Evolutionary conservation across 2,888 invertebrate genomes (phyloP), one percentile per base, ranked within the genome.

Genomic region (Micoletzkya japonica): DNA sequence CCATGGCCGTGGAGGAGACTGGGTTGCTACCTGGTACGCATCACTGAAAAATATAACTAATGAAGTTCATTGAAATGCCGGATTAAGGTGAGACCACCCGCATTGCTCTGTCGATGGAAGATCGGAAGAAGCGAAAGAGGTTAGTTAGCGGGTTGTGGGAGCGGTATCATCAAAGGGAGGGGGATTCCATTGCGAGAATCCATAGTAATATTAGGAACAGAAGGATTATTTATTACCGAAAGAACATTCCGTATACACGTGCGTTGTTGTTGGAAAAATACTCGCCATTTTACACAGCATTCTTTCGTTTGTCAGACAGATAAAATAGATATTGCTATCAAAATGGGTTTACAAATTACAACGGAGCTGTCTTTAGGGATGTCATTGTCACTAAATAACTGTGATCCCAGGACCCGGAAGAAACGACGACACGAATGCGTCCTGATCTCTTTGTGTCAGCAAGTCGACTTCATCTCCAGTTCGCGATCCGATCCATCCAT

Each of bases 351-450:
- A n/a, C n/a, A n/a, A n/a, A n/a, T n/a, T n/a, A n/a, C n/a, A n/a
- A n/a, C n/a, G n/a, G n/a, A n/a, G n/a, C n/a, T n/a, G n/a, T n/a
- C n/a, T n/a, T n/a, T n/a, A n/a, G n/a, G n/a, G n/a, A n/a, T n/a
- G n/a, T n/a, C n/a, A n/a, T n/a, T n/a, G n/a, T n/a, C n/a, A 20
- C 20, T 44, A 44, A 44, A 14, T 44, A 44, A 10, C 44, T 14
- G 10, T 20, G 10, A 44, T 44, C 20, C 44, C 44, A 44, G 44
- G 44, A 44, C 10, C 10, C 64, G 68, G 20, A 57, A 58, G 39
- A 57, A 76, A 72, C 78, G 81, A 44, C 75, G 73, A 26, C 80
- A 81, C 70, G 79, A 82, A 69, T 82, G 82, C 66, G 81, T 80
- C 4, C 71, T 81, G 28, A 70, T 82, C 1, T 78, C 79, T 4